Percentiles rank a stretch among this genome's conserved stretches.
Conservation (phyloP, 2,797 vertebrate species). For the Clarias platycephalus region DNA sequence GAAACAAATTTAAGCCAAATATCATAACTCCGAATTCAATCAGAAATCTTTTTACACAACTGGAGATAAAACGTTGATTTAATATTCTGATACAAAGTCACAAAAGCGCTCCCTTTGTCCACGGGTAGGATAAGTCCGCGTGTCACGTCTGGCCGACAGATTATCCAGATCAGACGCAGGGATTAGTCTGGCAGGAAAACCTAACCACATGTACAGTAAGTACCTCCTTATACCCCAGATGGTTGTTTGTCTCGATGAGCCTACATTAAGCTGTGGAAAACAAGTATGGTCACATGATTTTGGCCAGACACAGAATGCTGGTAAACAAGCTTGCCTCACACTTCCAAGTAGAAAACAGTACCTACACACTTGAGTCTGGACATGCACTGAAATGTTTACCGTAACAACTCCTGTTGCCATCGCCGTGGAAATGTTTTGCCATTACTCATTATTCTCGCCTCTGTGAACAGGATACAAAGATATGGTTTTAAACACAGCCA, state of each 20-base stretch:
- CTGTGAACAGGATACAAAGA: constrained; percentile 3
- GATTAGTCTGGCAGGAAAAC: constrained; percentile 66
- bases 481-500: constrained; percentile 5
- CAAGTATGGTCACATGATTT: constrained; percentile 43
- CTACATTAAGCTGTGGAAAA: constrained; percentile 43
- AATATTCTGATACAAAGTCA: background rate
- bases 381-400: constrained; percentile 36
- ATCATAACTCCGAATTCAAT: background rate
- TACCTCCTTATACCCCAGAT: constrained; percentile 51
- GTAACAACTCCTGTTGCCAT: constrained; percentile 6
- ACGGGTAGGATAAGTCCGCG: constrained; percentile 36
- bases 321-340: constrained; percentile 48
- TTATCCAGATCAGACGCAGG: constrained; percentile 70
- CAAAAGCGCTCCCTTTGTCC: background rate
- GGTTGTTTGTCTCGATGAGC: constrained; percentile 32
- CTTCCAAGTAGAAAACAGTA: constrained; percentile 10
- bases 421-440: constrained; percentile 32
- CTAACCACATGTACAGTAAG: constrained; percentile 43
- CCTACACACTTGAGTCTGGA: background rate
- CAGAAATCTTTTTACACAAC: background rate
- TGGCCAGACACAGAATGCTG: constrained; percentile 34
- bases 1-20: background rate
- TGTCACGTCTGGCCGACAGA: constrained; percentile 62
- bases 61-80: background rate
- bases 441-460: constrained; percentile 2